Conservation (phyloP, 2,888 invertebrate genomes). For the Hesperia comma region DNA sequence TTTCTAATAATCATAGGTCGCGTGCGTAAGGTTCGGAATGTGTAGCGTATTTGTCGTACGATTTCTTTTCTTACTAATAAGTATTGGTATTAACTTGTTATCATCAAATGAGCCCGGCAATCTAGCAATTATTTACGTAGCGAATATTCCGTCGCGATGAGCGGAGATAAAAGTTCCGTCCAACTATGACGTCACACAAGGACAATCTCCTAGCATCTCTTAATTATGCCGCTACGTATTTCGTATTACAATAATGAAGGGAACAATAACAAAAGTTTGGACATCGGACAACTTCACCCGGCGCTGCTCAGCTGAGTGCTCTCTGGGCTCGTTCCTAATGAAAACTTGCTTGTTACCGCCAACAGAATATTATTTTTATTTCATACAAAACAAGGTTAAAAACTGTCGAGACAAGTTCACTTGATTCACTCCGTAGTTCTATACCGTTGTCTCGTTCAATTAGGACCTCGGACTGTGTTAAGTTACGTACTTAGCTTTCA, state of each 20-base stretch:
- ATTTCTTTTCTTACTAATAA: constrained; percentile 61
- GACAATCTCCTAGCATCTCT: constrained; percentile 77
- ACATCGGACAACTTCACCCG: constrained; percentile 67
- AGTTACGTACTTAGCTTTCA: constrained; percentile 17
- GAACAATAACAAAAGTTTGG: constrained; percentile 83
- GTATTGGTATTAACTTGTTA: constrained; percentile 67
- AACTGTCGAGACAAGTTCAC: constrained; percentile 52
- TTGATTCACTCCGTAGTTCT: constrained; percentile 50
- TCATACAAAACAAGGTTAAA: constrained; percentile 58
- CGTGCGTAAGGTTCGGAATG: constrained; percentile 48
- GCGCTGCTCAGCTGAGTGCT: constrained; percentile 78
- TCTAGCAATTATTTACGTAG: constrained; percentile 69
- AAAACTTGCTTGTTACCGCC: constrained; percentile 76
- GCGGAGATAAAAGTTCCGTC: constrained; percentile 71
- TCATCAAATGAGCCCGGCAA: constrained; percentile 61
- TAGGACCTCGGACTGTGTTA: constrained; percentile 30
- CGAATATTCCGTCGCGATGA: constrained; percentile 70
- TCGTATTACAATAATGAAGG: constrained; percentile 82
- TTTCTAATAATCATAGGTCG: constrained; percentile 64
- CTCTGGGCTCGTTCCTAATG: constrained; percentile 75
- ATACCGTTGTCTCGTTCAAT: constrained; percentile 42
- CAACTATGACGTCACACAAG: constrained; percentile 73
- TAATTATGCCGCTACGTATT: constrained; percentile 80
- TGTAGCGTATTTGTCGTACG: constrained; percentile 42
- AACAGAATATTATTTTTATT: constrained; percentile 70